A percentile compares a stretch with the other conserved stretches of the same genome.
phyloP scores from a whole-genome alignment of 2,888 invertebrate genomes.

The Aleiodes testaceus region DNA sequence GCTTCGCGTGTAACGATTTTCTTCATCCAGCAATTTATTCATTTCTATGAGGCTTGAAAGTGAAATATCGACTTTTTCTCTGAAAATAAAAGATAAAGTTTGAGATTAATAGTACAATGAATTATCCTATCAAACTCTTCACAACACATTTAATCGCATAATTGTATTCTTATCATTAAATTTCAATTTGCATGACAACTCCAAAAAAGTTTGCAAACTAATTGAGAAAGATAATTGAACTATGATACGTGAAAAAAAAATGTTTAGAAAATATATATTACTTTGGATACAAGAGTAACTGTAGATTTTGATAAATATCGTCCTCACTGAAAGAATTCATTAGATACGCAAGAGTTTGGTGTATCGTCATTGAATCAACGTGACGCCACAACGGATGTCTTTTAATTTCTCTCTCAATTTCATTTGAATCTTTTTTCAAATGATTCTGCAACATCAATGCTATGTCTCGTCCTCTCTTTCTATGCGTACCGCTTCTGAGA shows the following conservation, averaged over 20 bases:
- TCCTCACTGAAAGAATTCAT: conserved; percentile 74
- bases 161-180: too few relatives aligned
- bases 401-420: conserved; percentile 71
- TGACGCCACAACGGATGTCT: conserved; percentile 80
- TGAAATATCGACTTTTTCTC: conserved; percentile 63
- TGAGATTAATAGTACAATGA: too few relatives aligned
- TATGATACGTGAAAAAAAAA: conserved; percentile 20
- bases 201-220: conserved; percentile 45
- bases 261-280: conserved; percentile 68
- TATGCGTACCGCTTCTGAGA: background rate
- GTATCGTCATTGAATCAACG: conserved; percentile 77
- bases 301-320: conserved; percentile 78
- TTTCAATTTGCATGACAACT: too few relatives aligned
- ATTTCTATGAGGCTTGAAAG: conserved; percentile 55
- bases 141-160: too few relatives aligned
- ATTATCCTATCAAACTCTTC: too few relatives aligned
- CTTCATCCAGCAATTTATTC: conserved; percentile 48
- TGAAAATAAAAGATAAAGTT: conserved; percentile 60
- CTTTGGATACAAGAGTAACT: conserved; percentile 81
- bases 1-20: conserved; percentile 56
- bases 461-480: conserved; percentile 11
- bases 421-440: conserved; percentile 59
- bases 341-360: conserved; percentile 77
- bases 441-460: background rate
- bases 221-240: conserved; percentile 54